A percentile compares a stretch with the other conserved stretches of the same genome.
These are phyloP conservation scores for Thamnophis elegans DNA, from an alignment of 2,797 vertebrate species.

Conservation along the genomic window DNA sequence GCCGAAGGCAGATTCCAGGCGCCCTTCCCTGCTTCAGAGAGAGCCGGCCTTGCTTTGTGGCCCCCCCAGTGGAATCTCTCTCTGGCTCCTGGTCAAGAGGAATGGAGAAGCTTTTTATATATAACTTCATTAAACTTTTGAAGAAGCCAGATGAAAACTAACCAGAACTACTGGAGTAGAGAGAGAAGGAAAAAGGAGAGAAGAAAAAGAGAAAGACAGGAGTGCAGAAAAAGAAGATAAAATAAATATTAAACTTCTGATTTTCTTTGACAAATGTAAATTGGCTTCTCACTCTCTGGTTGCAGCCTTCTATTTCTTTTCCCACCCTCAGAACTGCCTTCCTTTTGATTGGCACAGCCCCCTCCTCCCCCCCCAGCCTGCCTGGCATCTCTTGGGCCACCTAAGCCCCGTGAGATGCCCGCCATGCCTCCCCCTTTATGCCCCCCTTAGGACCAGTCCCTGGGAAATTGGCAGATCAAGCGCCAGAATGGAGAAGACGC, in stretches of 20 bases:
- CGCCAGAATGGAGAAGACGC: too few species aligned
- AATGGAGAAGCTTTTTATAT: neutral
- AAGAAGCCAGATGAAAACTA: neutral
- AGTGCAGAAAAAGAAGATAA: neutral
- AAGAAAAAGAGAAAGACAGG: neutral
- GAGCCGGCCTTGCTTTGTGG: neutral
- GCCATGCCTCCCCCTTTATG: neutral
- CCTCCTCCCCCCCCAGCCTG: neutral
- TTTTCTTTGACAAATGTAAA: neutral
- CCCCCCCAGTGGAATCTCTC: neutral
- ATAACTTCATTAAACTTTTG: neutral
- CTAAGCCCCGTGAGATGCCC: neutral
- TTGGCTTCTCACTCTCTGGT: neutral
- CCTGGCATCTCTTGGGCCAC: neutral
- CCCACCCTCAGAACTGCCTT: neutral
- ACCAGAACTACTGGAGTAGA: neutral
- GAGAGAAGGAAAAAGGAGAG: neutral
- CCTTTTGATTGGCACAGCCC: neutral
- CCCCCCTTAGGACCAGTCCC: slow-evolving; percentile 81
- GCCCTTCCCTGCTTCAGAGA: neutral
- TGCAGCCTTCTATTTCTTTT: neutral
- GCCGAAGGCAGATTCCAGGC: neutral
- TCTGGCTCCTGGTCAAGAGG: neutral
- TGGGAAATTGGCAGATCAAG: slow-evolving; percentile 93
- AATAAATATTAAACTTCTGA: too few species aligned